Conservation (phyloP, 2,113 vertebrate species). For the Ageneiosus marmoratus region DNA sequence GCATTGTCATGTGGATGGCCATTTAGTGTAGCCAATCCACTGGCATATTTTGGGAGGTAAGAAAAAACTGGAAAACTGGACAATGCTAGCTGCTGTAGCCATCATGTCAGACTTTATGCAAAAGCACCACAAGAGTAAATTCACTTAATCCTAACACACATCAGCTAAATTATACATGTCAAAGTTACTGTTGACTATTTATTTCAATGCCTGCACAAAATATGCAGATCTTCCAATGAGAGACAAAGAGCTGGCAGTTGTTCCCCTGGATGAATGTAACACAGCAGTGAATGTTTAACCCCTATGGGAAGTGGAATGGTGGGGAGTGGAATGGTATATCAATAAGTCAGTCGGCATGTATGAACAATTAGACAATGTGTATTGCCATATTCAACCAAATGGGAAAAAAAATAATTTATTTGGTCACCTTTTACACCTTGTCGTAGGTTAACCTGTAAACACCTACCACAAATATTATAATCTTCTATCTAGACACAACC, state of each 20-base stretch:
- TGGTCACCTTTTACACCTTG: neutral
- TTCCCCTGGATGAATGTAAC: conserved; percentile 41
- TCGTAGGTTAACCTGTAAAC: neutral
- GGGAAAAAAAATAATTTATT: neutral
- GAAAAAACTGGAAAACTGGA: too few relatives aligned
- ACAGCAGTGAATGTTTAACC: conserved; percentile 68
- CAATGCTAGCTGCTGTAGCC: neutral
- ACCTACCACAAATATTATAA: too few relatives aligned
- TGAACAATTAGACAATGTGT: neutral
- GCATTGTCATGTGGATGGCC: too few relatives aligned
- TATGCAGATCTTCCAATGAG: neutral
- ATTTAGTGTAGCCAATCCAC: neutral
- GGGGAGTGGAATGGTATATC: conserved; percentile 4
- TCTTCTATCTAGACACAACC: too few relatives aligned
- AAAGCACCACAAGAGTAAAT: neutral
- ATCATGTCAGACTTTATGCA: neutral
- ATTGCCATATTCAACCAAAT: neutral
- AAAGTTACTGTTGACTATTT: neutral
- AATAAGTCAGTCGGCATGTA: conserved; percentile 27
- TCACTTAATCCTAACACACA: neutral
- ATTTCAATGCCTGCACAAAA: neutral
- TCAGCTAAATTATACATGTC: neutral
- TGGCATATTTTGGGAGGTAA: neutral
- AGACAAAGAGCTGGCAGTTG: conserved; percentile 9
- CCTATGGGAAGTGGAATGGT: conserved; percentile 50